Conservation (phyloP, 2,888 invertebrate genomes). For the Actias luna region DNA sequence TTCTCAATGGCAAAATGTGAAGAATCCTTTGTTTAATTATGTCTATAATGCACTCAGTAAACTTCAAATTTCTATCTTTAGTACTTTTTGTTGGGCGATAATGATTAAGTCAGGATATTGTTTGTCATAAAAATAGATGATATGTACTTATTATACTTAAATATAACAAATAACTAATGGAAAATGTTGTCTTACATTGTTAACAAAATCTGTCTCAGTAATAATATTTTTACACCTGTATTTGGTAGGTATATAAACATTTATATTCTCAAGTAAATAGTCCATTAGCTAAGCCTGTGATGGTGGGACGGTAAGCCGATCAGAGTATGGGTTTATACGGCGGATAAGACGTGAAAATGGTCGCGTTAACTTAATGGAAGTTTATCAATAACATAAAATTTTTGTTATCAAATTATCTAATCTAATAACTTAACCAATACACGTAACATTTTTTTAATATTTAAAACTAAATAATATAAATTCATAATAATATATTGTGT, state of each 20-base stretch:
- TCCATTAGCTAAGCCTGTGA: conserved; percentile 60
- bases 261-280: conserved; percentile 39
- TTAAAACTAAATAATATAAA: too few species aligned
- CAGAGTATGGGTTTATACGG: conserved; percentile 57
- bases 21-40: too few species aligned
- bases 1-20: too few species aligned
- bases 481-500: neutral
- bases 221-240: neutral
- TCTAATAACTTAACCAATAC: neutral
- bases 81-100: too few species aligned
- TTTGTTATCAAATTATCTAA: neutral
- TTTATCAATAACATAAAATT: conserved; percentile 20
- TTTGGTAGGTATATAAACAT: conserved; percentile 16
- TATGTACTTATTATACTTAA: too few species aligned
- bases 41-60: too few species aligned
- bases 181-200: neutral
- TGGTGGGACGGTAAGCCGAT: conserved; percentile 55
- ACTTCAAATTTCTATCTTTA: too few species aligned
- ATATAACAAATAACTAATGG: neutral
- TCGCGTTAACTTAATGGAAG: conserved; percentile 47
- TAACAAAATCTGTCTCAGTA: neutral
- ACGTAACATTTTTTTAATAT: too few species aligned
- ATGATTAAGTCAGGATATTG: too few species aligned
- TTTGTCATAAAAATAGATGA: too few species aligned
- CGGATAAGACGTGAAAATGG: conserved; percentile 53